These are phyloP conservation scores for Chlorops oryzae DNA, from an alignment of 1,140 invertebrate species.

Conservation along the genomic window DNA sequence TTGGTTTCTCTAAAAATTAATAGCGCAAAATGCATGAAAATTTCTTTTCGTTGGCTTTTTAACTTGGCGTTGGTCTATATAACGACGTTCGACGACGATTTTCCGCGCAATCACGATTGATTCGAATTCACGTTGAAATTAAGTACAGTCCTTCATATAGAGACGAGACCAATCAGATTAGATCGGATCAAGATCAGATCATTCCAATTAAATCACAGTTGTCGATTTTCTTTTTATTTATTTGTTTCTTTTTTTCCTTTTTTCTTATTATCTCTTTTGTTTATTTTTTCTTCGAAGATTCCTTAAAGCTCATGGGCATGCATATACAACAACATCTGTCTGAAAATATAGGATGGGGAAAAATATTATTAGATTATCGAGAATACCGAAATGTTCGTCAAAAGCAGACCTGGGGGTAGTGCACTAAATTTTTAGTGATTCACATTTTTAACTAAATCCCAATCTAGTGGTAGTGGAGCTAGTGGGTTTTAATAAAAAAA, in stretches of 20 bases:
- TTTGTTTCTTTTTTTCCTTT: slow-evolving; percentile 17
- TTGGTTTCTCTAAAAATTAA: slow-evolving; percentile 20
- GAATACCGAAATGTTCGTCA: background rate
- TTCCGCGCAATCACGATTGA: slow-evolving; percentile 22
- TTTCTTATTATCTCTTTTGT: background rate
- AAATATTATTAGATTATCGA: slow-evolving; percentile 27
- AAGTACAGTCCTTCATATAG: slow-evolving; percentile 31
- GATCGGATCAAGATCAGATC: too few relatives aligned
- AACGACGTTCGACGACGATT: slow-evolving; percentile 21
- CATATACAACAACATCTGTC: too few relatives aligned
- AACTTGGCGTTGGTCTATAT: slow-evolving; percentile 25
- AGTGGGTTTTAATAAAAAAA: too few relatives aligned
- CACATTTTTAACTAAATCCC: too few relatives aligned
- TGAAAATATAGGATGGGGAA: slow-evolving; percentile 32
- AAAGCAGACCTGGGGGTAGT: too few relatives aligned
- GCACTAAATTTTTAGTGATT: too few relatives aligned
- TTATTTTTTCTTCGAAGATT: slow-evolving; percentile 1
- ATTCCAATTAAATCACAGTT: too few relatives aligned
- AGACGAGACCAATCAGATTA: too few relatives aligned
- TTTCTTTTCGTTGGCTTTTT: slow-evolving; percentile 2
- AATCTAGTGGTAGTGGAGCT: too few relatives aligned
- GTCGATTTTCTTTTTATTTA: slow-evolving; percentile 17
- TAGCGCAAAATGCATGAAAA: slow-evolving; percentile 14
- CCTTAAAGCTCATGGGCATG: too few relatives aligned
- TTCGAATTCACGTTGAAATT: slow-evolving; percentile 40